A percentile compares a stretch with the other conserved stretches of the same genome.
These are phyloP conservation scores for Pangasianodon hypophthalmus DNA, from an alignment of 2,113 vertebrate genomes.

Conservation along the genomic window DNA sequence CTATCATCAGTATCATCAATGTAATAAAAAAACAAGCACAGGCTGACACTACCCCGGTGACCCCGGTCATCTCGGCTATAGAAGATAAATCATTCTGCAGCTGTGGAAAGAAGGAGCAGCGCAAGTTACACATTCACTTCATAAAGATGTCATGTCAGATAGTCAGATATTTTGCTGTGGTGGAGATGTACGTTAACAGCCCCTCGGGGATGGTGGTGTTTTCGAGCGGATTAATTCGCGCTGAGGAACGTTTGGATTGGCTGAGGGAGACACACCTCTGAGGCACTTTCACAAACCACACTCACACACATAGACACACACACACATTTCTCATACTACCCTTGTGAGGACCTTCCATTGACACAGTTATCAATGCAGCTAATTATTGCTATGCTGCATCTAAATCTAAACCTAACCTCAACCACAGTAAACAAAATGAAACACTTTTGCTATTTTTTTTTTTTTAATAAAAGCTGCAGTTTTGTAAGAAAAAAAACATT, in stretches of 20 bases:
- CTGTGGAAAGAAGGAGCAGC: background rate
- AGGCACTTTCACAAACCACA: slow-evolving; percentile 5
- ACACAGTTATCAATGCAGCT: background rate
- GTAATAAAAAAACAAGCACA: background rate
- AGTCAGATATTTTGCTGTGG: background rate
- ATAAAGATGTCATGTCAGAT: background rate
- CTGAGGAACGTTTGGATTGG: slow-evolving; percentile 2
- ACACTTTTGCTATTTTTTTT: background rate
- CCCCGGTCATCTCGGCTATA: background rate
- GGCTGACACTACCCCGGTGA: background rate
- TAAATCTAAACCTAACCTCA: background rate
- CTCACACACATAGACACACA: background rate
- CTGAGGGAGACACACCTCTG: slow-evolving; percentile 7
- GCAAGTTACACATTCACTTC: background rate
- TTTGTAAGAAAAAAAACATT: background rate
- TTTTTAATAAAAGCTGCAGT: background rate
- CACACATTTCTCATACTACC: background rate
- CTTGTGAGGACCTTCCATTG: background rate
- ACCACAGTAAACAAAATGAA: background rate
- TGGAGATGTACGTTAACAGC: background rate
- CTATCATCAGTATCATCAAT: background rate
- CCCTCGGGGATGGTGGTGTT: background rate
- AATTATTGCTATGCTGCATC: background rate
- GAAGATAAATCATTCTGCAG: background rate
- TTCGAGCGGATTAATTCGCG: background rate